These are phyloP conservation scores for Stigmatopora argus DNA, from an alignment of 2,113 vertebrate species.

Conservation along the genomic window DNA sequence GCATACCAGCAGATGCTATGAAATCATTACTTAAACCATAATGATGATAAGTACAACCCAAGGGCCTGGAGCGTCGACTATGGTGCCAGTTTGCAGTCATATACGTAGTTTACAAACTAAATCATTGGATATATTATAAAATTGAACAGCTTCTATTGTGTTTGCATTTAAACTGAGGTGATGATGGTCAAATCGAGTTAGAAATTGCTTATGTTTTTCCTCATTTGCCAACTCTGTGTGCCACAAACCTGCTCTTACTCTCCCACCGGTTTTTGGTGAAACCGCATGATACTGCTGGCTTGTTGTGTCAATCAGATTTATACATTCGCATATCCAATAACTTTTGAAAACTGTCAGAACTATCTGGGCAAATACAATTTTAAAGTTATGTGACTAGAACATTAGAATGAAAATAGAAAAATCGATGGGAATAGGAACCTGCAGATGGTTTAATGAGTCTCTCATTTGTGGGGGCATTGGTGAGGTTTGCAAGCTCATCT, in stretches of 20 bases:
- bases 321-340: background rate
- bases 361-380: too few relatives aligned
- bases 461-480: background rate
- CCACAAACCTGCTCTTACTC: background rate
- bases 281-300: too few relatives aligned
- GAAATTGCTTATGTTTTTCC: background rate
- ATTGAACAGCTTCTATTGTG: too few relatives aligned
- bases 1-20: background rate
- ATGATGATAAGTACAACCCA: background rate
- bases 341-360: background rate
- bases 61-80: background rate
- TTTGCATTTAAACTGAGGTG: background rate
- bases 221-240: background rate
- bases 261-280: background rate
- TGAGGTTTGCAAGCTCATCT: background rate
- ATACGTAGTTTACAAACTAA: background rate
- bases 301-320: too few relatives aligned
- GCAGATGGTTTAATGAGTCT: background rate
- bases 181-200: background rate
- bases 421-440: too few relatives aligned
- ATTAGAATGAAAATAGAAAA: too few relatives aligned
- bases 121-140: too few relatives aligned
- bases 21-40: background rate
- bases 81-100: background rate
- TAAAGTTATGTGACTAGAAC: too few relatives aligned